Percentiles rank a stretch among this genome's conserved stretches.
Conservation (phyloP, 2,113 vertebrate genomes). For the Collichthys lucidus region DNA sequence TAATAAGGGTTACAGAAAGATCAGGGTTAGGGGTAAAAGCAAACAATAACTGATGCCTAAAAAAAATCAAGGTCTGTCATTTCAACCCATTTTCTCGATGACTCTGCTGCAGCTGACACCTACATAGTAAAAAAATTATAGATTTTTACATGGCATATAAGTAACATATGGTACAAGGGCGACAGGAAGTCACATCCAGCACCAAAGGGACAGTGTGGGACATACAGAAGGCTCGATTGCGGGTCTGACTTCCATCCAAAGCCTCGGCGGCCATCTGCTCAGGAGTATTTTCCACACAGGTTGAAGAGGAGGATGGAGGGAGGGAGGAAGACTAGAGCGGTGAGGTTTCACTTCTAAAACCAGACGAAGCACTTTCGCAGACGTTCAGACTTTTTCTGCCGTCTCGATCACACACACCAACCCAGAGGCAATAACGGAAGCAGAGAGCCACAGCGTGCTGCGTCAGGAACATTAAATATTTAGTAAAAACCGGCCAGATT, state of each 20-base stretch:
- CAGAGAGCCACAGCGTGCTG: background rate
- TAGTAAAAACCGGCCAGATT: conserved; percentile 1
- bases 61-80: background rate
- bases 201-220: conserved; percentile 33
- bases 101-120: background rate
- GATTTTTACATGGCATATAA: conserved; percentile 16
- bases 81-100: background rate
- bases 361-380: background rate
- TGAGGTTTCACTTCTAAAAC: conserved; percentile 15
- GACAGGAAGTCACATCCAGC: conserved; percentile 54
- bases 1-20: background rate
- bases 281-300: conserved; percentile 22
- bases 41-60: too few relatives aligned
- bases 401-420: background rate
- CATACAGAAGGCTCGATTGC: background rate
- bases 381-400: background rate
- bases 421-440: conserved; percentile 1
- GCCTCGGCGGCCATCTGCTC: conserved; percentile 66
- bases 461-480: conserved; percentile 43
- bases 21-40: background rate
- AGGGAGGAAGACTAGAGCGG: background rate
- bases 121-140: background rate
- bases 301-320: background rate
- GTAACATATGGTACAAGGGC: conserved; percentile 61
- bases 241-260: conserved; percentile 52